phyloP scores from a whole-genome alignment of 2,888 invertebrate genomes.

The Lymantria monacha region DNA sequence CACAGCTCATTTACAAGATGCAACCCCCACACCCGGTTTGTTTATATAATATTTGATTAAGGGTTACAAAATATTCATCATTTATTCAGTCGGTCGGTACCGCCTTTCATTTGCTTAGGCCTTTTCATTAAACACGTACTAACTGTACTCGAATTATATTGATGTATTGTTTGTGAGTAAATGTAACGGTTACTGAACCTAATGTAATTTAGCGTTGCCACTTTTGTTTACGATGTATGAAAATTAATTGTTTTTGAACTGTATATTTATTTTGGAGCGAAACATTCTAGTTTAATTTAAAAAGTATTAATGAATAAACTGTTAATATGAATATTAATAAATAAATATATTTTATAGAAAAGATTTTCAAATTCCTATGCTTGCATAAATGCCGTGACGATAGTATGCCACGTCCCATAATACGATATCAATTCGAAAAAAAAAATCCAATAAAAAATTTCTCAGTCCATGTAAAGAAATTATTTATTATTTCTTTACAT shows the following conservation, averaged over 20 bases:
- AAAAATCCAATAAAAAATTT: too few species aligned
- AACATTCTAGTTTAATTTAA: too few species aligned
- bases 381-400: too few species aligned
- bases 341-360: too few species aligned
- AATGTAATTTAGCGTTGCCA: constrained; percentile 18
- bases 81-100: constrained; percentile 37
- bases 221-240: constrained; percentile 11
- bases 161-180: constrained; percentile 21
- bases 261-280: not conserved
- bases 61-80: constrained; percentile 35
- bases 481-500: too few species aligned
- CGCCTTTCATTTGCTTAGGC: constrained; percentile 15
- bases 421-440: too few species aligned
- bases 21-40: constrained; percentile 29
- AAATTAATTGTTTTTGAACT: too few species aligned
- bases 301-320: too few species aligned
- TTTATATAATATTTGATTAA: constrained; percentile 36
- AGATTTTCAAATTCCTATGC: too few species aligned
- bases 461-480: too few species aligned
- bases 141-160: constrained; percentile 27
- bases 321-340: too few species aligned
- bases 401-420: too few species aligned
- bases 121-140: constrained; percentile 20
- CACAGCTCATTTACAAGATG: constrained; percentile 15
- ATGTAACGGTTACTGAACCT: constrained; percentile 14